Conservation (phyloP, 2,113 vertebrate species). For the Ameiurus melas region DNA sequence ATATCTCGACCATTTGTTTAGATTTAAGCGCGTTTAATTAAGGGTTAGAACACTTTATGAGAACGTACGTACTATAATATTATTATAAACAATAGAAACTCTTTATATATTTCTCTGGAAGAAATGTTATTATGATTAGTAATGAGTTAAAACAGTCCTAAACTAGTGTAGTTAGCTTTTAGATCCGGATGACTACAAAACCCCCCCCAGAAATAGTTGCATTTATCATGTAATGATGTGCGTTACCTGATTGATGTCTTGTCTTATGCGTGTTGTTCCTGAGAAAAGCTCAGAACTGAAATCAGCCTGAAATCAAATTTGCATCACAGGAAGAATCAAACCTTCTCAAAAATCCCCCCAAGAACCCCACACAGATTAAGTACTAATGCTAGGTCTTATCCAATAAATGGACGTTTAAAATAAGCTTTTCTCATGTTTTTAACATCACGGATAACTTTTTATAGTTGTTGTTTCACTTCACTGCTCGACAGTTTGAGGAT, state of each 20-base stretch:
- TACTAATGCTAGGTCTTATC: neutral
- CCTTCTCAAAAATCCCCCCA: neutral
- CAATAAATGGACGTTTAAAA: neutral
- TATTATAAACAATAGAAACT: neutral
- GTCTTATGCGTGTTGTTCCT: neutral
- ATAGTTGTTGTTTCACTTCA: neutral
- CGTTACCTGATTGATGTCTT: slow-evolving; percentile 14
- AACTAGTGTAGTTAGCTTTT: neutral
- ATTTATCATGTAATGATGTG: neutral
- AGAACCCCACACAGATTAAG: neutral
- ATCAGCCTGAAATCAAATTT: neutral
- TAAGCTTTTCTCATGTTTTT: neutral
- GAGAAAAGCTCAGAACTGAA: neutral
- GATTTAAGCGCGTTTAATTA: neutral
- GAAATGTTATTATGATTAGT: neutral
- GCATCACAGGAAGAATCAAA: neutral
- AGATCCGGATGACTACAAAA: neutral
- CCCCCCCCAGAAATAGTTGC: neutral
- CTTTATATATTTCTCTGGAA: neutral
- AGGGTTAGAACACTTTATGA: neutral
- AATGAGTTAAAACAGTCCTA: neutral
- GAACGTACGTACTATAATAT: neutral
- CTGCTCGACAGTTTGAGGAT: neutral
- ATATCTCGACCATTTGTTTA: neutral
- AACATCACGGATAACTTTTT: no score